A percentile compares a stretch with the other conserved stretches of the same genome.
Conservation (phyloP, 2,888 invertebrate species). For the Dusona sp. region DNA sequence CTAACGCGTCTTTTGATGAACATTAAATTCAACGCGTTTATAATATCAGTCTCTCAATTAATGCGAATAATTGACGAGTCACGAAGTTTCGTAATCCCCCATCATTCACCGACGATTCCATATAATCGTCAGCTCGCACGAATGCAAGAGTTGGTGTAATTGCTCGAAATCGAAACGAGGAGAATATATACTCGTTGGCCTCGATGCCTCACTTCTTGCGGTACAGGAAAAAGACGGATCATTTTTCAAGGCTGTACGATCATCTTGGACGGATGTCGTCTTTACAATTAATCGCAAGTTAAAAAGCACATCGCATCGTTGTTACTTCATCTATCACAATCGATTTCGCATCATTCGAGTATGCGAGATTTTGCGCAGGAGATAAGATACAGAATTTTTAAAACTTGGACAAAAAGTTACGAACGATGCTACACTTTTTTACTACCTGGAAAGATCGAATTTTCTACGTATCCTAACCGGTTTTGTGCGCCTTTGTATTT, state of each 20-base stretch:
- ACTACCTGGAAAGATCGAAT: neutral
- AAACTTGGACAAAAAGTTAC: neutral
- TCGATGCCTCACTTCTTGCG: conserved; percentile 23
- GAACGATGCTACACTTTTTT: neutral
- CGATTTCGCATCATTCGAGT: neutral
- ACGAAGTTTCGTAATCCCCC: conserved; percentile 28
- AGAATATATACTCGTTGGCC: conserved; percentile 42
- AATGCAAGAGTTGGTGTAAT: conserved; percentile 26
- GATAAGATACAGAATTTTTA: neutral
- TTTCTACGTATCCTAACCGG: neutral
- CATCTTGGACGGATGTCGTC: conserved; percentile 17
- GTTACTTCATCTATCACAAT: neutral
- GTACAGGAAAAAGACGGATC: conserved; percentile 45
- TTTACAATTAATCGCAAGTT: neutral
- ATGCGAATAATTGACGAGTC: neutral
- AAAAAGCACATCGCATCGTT: conserved; percentile 6
- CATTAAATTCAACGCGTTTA: neutral
- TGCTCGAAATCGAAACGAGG: conserved; percentile 53
- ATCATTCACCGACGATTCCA: neutral
- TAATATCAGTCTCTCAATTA: conserved; percentile 11
- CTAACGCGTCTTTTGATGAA: neutral
- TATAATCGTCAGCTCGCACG: neutral
- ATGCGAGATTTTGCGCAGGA: neutral
- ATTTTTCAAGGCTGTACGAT: conserved; percentile 12
- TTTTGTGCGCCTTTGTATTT: neutral